Conservation (phyloP, 2,113 vertebrate genomes). For the Bubo scandiacus region DNA sequence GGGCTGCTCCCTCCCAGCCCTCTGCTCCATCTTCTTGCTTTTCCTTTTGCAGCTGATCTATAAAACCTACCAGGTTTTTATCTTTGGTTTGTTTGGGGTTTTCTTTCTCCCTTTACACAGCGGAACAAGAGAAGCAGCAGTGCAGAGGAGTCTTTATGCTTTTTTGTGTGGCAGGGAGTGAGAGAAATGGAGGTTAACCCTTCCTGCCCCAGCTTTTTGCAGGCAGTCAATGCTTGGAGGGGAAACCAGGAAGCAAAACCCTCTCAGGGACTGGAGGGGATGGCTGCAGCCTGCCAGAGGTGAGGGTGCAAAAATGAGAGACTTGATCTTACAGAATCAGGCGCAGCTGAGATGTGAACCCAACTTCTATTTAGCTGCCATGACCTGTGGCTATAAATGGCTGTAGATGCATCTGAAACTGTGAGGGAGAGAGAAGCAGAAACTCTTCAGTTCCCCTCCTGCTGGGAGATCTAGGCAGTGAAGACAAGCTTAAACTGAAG, state of each 20-base stretch:
- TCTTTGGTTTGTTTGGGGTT: background rate
- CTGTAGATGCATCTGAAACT: background rate
- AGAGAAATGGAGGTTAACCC: background rate
- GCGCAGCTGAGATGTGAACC: background rate
- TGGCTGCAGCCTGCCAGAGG: background rate
- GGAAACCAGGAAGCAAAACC: background rate
- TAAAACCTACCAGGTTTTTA: slow-evolving; percentile 19
- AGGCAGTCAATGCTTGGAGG: background rate
- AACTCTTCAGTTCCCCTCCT: background rate
- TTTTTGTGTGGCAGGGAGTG: background rate
- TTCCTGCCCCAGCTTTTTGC: background rate
- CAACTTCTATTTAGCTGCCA: background rate
- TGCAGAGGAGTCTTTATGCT: background rate
- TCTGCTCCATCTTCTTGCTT: background rate
- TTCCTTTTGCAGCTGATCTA: slow-evolving; percentile 8
- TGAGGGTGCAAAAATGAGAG: background rate
- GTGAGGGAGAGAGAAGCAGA: background rate
- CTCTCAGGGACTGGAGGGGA: background rate
- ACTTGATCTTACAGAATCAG: background rate
- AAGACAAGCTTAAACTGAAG: slow-evolving; percentile 14
- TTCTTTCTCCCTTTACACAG: background rate
- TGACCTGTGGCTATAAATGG: background rate
- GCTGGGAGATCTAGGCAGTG: background rate
- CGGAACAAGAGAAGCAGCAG: background rate
- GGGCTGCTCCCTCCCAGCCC: background rate